phyloP scores from a whole-genome alignment of 2,113 vertebrate genomes.

The Microcebus griseorufus region DNA sequence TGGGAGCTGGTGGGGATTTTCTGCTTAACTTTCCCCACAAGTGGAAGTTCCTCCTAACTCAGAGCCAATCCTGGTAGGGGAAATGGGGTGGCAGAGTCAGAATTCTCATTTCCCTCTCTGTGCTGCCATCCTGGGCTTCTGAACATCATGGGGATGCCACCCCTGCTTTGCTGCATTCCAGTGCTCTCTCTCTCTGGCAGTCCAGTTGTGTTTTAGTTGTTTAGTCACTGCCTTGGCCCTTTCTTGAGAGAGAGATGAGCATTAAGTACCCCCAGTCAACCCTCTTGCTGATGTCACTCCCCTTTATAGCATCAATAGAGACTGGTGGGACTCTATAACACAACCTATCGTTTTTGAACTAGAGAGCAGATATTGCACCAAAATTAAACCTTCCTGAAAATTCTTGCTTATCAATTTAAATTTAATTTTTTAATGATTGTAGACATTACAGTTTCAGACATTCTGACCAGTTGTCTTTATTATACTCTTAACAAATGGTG shows the following conservation, averaged over 20 bases:
- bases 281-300: not conserved
- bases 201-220: not conserved
- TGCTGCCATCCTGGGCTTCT: too few species aligned
- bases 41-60: not conserved
- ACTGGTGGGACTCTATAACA: not conserved
- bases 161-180: not conserved
- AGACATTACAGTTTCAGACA: not conserved
- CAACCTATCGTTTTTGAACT: not conserved
- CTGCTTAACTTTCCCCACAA: not conserved
- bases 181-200: not conserved
- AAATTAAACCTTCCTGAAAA: not conserved
- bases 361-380: not conserved
- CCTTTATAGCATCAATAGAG: not conserved
- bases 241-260: not conserved
- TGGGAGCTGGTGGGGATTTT: not conserved
- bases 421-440: not conserved
- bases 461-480: not conserved
- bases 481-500: not conserved
- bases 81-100: not conserved
- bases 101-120: not conserved
- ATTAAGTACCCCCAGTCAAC: not conserved
- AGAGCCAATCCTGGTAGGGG: not conserved
- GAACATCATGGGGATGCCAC: too few species aligned
- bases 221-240: not conserved
- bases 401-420: not conserved